phyloP scores from a whole-genome alignment of 1,140 invertebrate genomes.

The Hylyphantes graminicola region DNA sequence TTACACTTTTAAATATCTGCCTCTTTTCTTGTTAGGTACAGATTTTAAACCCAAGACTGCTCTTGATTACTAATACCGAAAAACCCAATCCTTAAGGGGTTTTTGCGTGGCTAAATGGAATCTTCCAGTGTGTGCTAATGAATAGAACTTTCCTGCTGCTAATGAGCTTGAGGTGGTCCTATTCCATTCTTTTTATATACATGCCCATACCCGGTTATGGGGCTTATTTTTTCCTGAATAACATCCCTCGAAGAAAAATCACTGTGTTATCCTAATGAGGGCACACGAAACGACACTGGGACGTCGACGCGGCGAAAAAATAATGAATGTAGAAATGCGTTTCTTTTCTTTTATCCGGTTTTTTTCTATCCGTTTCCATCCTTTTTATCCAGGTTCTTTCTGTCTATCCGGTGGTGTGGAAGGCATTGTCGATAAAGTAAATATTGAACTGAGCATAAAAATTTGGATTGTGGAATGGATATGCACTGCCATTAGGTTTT shows the following conservation, averaged over 20 bases:
- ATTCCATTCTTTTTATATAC: slow-evolving; percentile 35
- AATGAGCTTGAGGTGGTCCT: slow-evolving; percentile 54
- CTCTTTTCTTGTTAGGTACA: no score
- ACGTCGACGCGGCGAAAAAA: slow-evolving; percentile 26
- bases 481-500: no score
- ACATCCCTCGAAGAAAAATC: slow-evolving; percentile 48
- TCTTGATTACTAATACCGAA: slow-evolving; percentile 56
- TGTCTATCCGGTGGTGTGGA: neutral
- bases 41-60: neutral
- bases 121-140: slow-evolving; percentile 23
- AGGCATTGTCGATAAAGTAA: slow-evolving; percentile 4
- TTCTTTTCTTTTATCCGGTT: slow-evolving; percentile 11
- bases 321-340: slow-evolving; percentile 48
- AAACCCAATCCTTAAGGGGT: slow-evolving; percentile 4
- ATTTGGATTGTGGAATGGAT: neutral
- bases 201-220: slow-evolving; percentile 35
- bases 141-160: slow-evolving; percentile 45
- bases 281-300: slow-evolving; percentile 18
- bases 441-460: slow-evolving; percentile 14
- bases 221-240: slow-evolving; percentile 58
- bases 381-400: slow-evolving; percentile 2
- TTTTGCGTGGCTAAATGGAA: slow-evolving; percentile 1
- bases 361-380: neutral
- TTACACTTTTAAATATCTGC: no score
- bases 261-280: slow-evolving; percentile 54